Evolutionary conservation across 2,113 vertebrate species (phyloP), one percentile per base, ranked within the genome.

Genomic region (Chascanopsetta lugubris): DNA sequence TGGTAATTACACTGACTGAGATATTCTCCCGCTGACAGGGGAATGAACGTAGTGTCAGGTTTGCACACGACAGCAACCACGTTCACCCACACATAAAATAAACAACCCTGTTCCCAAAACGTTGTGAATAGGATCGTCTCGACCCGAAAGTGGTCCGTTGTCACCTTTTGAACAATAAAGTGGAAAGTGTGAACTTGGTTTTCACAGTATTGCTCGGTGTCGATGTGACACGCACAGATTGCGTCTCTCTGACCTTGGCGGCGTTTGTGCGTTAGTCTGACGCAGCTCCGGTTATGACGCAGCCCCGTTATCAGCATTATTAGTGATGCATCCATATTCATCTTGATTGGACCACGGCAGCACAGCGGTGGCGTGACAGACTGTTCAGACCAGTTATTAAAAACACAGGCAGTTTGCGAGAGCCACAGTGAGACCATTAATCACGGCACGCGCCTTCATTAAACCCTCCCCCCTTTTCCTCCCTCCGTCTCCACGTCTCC

Each of bases 371-470:
- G 73, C 63, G 58, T 51, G 79, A 83, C 77, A 82, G 69, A 66
- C 53, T n/a, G 22, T 72, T 78, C 49, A 72, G 66, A 64, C 38
- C 67, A 65, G 78, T 87, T 78, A 85, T 87, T 84, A 80, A 77
- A 88, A 84, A 87, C 71, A 77, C 50, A 68, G 49, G 40, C 79
- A 65, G 77, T 80, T 80, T 86, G 82, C 57, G 72, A 85, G 86
- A 71, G 74, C 65, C 61, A 45, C 77, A 49, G 60, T 24, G 77
- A 83, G 82, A 53, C 73, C 78, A 87, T 88, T 91, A 87, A 91
- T 90, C 85, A 87, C 25, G 60, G 61, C 54, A 18, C 69, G 75
- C 82, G 73, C 73, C 72, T 89, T 89, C 77, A 86, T 90, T 86
- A 88, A 80, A 72, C 53, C 49, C 62, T 59, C 67, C 61, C 48